Evolutionary conservation across 1,140 invertebrate genomes (phyloP).

Genomic region (Leptinotarsa undecemlineata): DNA sequence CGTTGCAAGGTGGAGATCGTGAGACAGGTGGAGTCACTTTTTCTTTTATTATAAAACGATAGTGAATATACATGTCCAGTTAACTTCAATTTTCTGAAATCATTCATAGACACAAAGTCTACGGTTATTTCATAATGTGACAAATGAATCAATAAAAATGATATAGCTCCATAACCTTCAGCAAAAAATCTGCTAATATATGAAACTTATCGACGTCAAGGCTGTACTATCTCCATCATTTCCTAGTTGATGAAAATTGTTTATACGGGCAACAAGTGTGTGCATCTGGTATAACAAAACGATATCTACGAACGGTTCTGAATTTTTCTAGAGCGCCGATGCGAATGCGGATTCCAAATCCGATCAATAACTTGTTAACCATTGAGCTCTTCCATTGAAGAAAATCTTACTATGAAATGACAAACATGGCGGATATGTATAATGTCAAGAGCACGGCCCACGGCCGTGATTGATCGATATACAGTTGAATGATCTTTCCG

Average conservation of each 20-base stretch:
- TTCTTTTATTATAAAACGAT: too few species aligned
- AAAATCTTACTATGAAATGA: slow-evolving; percentile 36
- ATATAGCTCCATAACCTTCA: too few species aligned
- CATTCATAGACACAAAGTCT: too few species aligned
- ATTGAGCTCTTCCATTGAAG: slow-evolving; percentile 36
- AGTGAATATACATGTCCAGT: too few species aligned
- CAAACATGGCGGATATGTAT: slow-evolving; percentile 31
- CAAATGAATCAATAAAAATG: too few species aligned
- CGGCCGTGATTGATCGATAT: neutral
- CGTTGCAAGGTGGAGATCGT: neutral
- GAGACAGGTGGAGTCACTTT: neutral
- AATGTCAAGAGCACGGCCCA: slow-evolving; percentile 35
- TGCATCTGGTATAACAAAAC: slow-evolving; percentile 21
- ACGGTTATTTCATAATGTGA: too few species aligned
- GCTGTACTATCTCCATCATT: too few species aligned
- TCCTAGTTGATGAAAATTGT: slow-evolving; percentile 9
- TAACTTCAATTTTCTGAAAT: too few species aligned
- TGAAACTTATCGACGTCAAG: too few species aligned
- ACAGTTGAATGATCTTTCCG: neutral
- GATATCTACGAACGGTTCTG: slow-evolving; percentile 29
- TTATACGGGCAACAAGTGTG: slow-evolving; percentile 33
- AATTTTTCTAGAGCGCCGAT: slow-evolving; percentile 14
- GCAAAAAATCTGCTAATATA: too few species aligned
- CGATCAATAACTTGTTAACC: slow-evolving; percentile 35
- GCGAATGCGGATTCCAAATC: slow-evolving; percentile 24